Evolutionary conservation across 2,888 invertebrate genomes (phyloP).

Genomic region (Macaria liturata): DNA sequence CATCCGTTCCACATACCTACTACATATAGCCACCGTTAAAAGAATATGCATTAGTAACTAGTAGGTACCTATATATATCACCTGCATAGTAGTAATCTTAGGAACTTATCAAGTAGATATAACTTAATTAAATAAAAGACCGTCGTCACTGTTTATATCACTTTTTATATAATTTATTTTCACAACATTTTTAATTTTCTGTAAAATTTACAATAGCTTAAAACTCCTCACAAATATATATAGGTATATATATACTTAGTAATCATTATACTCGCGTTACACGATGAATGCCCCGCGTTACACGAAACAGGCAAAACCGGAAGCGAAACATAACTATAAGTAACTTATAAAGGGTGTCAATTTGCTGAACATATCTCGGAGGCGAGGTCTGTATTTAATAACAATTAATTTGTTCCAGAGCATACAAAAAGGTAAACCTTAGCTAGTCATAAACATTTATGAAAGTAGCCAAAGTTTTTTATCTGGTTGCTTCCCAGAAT

Average conservation of each 20-base stretch:
- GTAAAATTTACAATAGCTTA: slow-evolving; percentile 84
- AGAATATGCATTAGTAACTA: too few species aligned
- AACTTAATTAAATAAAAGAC: slow-evolving; percentile 56
- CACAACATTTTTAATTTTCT: slow-evolving; percentile 83
- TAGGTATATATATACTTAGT: slow-evolving; percentile 53
- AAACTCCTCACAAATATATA: slow-evolving; percentile 82
- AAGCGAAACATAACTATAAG: slow-evolving; percentile 63
- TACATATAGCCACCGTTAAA: too few species aligned
- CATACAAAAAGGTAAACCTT: too few species aligned
- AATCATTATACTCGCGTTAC: slow-evolving; percentile 66
- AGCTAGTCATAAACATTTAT: too few species aligned
- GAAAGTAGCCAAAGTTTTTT: too few species aligned
- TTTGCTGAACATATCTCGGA: neutral
- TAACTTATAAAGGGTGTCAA: slow-evolving; percentile 16
- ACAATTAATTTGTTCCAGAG: neutral
- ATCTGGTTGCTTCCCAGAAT: too few species aligned
- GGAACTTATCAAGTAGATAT: too few species aligned
- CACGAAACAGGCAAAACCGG: slow-evolving; percentile 70
- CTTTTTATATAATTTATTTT: slow-evolving; percentile 82
- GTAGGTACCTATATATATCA: too few species aligned
- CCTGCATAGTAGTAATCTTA: too few species aligned
- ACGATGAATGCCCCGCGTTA: slow-evolving; percentile 53
- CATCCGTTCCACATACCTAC: too few species aligned
- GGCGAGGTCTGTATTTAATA: neutral
- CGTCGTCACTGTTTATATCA: slow-evolving; percentile 75